Evolutionary conservation across 35 echinoderm and acorn worm genomes (phyloP).

Genomic region (Heliocidaris erythrogramma): DNA sequence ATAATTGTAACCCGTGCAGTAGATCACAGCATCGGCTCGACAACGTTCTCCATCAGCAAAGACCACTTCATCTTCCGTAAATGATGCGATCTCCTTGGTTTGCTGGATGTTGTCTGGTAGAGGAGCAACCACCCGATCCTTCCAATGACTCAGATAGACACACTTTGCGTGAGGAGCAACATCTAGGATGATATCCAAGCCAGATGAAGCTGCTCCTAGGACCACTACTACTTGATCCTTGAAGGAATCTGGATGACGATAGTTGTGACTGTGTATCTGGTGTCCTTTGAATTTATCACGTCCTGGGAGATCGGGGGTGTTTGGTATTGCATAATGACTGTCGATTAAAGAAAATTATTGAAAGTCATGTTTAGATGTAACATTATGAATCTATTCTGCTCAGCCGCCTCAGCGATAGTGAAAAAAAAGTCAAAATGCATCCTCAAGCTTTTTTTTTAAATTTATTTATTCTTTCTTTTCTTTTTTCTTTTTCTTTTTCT

Average conservation of each 20-base stretch:
- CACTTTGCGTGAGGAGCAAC: conserved; percentile 48
- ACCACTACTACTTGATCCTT: conserved; percentile 65
- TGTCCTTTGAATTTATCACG: conserved; percentile 67
- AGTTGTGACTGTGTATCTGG: conserved; percentile 75
- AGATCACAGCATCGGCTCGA: conserved; percentile 71
- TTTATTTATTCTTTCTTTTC: no score
- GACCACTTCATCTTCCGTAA: conserved; percentile 41
- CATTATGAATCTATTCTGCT: no score
- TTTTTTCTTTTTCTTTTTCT: no score
- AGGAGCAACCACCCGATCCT: background rate
- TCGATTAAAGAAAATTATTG: background rate
- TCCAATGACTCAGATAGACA: conserved; percentile 73
- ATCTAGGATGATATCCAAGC: conserved; percentile 71
- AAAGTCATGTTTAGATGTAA: no score
- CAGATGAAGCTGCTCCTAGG: conserved; percentile 82
- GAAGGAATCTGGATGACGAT: conserved; percentile 71
- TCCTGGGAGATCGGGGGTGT: conserved; percentile 66
- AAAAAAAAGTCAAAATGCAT: no score
- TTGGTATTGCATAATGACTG: conserved; percentile 83
- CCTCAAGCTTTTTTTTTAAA: no score
- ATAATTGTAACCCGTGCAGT: conserved; percentile 85
- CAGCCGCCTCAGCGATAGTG: no score
- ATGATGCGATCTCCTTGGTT: background rate
- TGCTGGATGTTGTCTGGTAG: conserved; percentile 73
- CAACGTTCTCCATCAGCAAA: conserved; percentile 60